These are phyloP conservation scores for Hybognathus amarus DNA, from an alignment of 2,797 vertebrate genomes.

Conservation along the genomic window DNA sequence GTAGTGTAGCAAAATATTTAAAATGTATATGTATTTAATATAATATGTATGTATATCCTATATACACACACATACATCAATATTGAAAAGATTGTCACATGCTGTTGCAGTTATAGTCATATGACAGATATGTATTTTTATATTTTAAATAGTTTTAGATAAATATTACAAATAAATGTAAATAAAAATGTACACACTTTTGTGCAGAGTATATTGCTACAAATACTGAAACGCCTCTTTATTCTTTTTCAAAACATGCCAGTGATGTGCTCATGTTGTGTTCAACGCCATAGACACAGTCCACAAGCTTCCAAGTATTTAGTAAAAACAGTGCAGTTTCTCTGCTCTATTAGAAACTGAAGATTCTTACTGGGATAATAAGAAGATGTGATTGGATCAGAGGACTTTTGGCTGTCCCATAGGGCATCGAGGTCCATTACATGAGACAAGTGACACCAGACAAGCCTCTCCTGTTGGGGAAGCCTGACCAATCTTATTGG, in stretches of 20 bases:
- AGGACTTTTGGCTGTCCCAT: constrained; percentile 15
- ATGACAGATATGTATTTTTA: not conserved
- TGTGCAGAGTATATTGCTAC: not conserved
- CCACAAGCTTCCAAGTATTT: not conserved
- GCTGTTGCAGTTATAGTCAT: not conserved
- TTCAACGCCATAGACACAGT: not conserved
- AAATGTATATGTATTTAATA: not conserved
- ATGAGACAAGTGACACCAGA: constrained; percentile 16
- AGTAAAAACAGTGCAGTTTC: not conserved
- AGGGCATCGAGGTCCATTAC: constrained; percentile 36
- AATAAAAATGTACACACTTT: not conserved
- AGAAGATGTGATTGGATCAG: constrained; percentile 38
- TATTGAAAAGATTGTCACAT: not conserved
- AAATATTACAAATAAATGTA: not conserved
- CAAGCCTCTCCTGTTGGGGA: not conserved
- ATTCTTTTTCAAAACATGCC: not conserved
- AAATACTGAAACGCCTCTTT: not conserved
- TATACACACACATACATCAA: too few species aligned
- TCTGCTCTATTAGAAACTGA: constrained; percentile 12
- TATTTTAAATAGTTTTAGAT: not conserved
- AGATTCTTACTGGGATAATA: constrained; percentile 17
- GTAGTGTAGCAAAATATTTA: not conserved
- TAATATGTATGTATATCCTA: too few species aligned
- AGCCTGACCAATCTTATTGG: constrained; percentile 47
- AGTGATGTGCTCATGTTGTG: not conserved